Evolutionary conservation across 2,888 invertebrate species (phyloP).

Genomic region (Luperina nickerlii): DNA sequence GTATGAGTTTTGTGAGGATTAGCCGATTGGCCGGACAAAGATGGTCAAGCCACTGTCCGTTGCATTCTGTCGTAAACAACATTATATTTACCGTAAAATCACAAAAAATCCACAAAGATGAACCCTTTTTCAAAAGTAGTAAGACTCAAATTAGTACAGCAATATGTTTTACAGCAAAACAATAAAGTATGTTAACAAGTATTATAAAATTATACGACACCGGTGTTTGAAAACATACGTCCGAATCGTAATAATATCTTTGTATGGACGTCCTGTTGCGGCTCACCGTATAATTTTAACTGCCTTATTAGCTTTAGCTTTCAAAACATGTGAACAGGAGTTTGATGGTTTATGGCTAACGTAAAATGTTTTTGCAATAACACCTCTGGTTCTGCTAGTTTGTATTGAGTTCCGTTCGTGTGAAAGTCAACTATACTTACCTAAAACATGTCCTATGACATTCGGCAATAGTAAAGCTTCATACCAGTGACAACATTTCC

Average conservation of each 20-base stretch:
- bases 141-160: constrained; percentile 57
- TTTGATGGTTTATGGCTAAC: constrained; percentile 79
- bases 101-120: neutral
- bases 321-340: constrained; percentile 82
- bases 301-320: constrained; percentile 83
- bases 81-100: constrained; percentile 46
- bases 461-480: neutral
- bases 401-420: constrained; percentile 9
- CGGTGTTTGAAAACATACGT: constrained; percentile 84
- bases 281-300: constrained; percentile 83
- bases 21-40: constrained; percentile 75
- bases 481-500: neutral
- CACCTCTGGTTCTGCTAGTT: constrained; percentile 50
- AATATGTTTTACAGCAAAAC: constrained; percentile 41
- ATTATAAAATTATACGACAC: constrained; percentile 85
- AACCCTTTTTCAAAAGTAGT: constrained; percentile 20
- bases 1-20: constrained; percentile 76
- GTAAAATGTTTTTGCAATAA: constrained; percentile 77
- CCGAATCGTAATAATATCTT: constrained; percentile 81
- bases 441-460: neutral
- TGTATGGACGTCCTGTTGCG: constrained; percentile 78
- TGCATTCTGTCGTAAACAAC: constrained; percentile 61
- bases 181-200: constrained; percentile 72
- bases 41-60: constrained; percentile 71
- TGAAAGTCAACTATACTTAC: neutral